These are phyloP conservation scores for Deroplatys truncata DNA, from an alignment of 2,888 invertebrate genomes.

Conservation along the genomic window DNA sequence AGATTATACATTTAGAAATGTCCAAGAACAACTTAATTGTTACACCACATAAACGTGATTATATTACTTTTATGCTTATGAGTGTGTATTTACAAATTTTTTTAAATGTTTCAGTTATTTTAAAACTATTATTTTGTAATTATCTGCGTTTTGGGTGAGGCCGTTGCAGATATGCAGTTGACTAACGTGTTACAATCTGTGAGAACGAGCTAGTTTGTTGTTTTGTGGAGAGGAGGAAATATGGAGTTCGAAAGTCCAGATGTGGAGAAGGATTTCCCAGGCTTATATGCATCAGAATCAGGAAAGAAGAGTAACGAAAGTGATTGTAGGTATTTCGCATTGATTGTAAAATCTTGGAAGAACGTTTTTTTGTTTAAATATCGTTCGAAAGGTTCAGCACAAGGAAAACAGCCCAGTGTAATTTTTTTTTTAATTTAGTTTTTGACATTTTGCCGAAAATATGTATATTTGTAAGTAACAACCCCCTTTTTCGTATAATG, in stretches of 20 bases:
- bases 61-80: fast-evolving
- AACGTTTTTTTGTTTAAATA: background rate
- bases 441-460: background rate
- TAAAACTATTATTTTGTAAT: too few relatives aligned
- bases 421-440: background rate
- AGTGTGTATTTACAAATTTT: too few relatives aligned
- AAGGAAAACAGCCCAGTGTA: background rate
- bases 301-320: slow-evolving; percentile 75
- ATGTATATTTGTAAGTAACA: background rate
- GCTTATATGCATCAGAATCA: slow-evolving; percentile 77
- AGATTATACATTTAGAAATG: background rate
- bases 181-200: background rate
- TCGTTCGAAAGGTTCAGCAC: background rate
- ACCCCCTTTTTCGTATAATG: background rate
- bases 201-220: too few relatives aligned
- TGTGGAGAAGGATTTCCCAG: slow-evolving; percentile 86
- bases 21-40: too few relatives aligned
- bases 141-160: background rate
- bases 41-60: too few relatives aligned
- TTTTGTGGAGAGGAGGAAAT: background rate
- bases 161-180: background rate
- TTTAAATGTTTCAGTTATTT: too few relatives aligned
- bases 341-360: background rate
- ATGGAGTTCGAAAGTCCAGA: slow-evolving; percentile 88
- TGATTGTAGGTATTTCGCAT: slow-evolving; percentile 61